A percentile compares a stretch with the other conserved stretches of the same genome.
phyloP scores from a whole-genome alignment of 2,797 vertebrate genomes.

The Amblyopsis hoosieri region DNA sequence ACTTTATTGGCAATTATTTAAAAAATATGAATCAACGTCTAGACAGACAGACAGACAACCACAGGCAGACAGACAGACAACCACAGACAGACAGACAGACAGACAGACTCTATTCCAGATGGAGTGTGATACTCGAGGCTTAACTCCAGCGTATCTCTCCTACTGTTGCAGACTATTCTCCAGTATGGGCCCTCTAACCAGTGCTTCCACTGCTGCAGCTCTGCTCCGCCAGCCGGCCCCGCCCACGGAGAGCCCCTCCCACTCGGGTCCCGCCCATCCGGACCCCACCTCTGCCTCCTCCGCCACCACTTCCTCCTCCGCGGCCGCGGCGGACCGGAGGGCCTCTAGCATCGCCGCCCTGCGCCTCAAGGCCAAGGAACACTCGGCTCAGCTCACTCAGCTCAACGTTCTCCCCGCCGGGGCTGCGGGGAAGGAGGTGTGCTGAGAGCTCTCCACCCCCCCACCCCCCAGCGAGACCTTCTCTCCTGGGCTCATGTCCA shows the following conservation, averaged over 20 bases:
- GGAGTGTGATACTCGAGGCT: background rate
- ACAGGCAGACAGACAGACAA: too few species aligned
- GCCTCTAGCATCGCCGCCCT: constrained; percentile 96
- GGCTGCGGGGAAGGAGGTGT: constrained; percentile 96
- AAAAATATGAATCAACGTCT: too few species aligned
- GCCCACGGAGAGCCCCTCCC: constrained; percentile 85
- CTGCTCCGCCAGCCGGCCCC: constrained; percentile 90
- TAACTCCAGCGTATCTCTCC: background rate
- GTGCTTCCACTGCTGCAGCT: constrained; percentile 92
- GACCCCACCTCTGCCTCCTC: constrained; percentile 77
- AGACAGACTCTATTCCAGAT: background rate
- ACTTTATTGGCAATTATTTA: too few species aligned
- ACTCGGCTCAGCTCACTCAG: constrained; percentile 97
- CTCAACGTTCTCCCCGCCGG: constrained; percentile 93
- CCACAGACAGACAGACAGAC: too few species aligned
- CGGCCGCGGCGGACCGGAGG: constrained; percentile 89
- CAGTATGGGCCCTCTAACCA: constrained; percentile 94
- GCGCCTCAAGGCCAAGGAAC: constrained; percentile 97
- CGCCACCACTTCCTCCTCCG: constrained; percentile 68
- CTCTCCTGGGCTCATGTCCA: constrained; percentile 44
- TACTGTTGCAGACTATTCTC: constrained; percentile 88
- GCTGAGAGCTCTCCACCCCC: constrained; percentile 77
- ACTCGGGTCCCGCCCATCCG: constrained; percentile 81
- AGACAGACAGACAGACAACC: too few species aligned
- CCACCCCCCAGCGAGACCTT: constrained; percentile 40